Evolutionary conservation across 2,888 invertebrate species (phyloP).

Genomic region (Netelia fuscicornis): DNA sequence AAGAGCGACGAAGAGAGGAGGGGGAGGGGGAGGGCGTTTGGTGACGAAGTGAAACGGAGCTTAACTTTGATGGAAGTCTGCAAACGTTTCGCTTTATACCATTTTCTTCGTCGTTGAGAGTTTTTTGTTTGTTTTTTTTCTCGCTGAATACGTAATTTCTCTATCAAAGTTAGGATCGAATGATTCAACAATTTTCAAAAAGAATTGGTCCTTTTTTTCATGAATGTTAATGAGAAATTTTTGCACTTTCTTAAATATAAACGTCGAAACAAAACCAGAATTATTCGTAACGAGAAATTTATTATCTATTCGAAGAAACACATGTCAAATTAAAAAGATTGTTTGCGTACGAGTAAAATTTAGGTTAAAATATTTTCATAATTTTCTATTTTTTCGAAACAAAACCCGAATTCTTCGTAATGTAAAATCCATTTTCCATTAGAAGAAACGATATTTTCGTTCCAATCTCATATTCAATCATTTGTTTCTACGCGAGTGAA

Average conservation of each 20-base stretch:
- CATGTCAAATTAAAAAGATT: too few species aligned
- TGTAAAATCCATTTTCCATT: too few species aligned
- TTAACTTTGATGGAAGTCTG: constrained; percentile 74
- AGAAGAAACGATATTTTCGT: too few species aligned
- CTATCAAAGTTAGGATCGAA: constrained; percentile 53
- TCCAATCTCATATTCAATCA: too few species aligned
- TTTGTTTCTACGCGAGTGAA: too few species aligned
- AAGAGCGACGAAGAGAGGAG: not conserved
- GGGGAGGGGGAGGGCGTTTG: not conserved
- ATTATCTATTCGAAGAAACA: too few species aligned
- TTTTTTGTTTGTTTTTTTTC: constrained; percentile 22
- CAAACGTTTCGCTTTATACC: constrained; percentile 15
- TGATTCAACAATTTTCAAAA: constrained; percentile 7
- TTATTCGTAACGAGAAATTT: too few species aligned
- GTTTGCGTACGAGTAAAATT: too few species aligned
- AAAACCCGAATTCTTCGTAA: too few species aligned
- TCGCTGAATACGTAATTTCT: constrained; percentile 16
- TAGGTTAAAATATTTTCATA: too few species aligned
- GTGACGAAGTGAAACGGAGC: constrained; percentile 50
- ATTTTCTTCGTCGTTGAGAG: constrained; percentile 17
- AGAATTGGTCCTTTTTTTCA: not conserved
- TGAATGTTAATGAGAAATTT: constrained; percentile 18
- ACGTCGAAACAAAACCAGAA: not conserved
- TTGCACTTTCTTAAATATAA: not conserved
- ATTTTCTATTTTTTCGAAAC: too few species aligned